Conservation (phyloP, 2,113 vertebrate species). For the Nicator chloris region DNA sequence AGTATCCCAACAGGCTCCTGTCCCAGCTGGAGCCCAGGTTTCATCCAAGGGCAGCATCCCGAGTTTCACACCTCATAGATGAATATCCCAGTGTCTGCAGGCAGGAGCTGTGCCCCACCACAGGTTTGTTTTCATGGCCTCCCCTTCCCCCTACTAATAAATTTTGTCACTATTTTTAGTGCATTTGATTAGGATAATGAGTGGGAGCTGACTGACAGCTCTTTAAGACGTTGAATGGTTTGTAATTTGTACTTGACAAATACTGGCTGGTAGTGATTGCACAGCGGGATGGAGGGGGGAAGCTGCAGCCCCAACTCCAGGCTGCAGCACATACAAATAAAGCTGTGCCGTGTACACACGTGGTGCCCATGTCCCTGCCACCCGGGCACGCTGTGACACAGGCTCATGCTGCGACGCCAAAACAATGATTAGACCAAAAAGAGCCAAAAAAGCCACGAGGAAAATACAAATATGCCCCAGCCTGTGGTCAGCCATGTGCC, state of each 20-base stretch:
- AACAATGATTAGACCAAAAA: neutral
- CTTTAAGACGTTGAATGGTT: constrained; percentile 28
- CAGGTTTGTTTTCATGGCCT: neutral
- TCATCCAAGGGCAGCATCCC: neutral
- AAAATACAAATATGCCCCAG: neutral
- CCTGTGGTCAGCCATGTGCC: fast-evolving
- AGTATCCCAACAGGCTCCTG: neutral
- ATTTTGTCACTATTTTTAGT: constrained; percentile 54
- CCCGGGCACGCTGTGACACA: neutral
- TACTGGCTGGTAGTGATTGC: constrained; percentile 43
- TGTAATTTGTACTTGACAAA: constrained; percentile 57
- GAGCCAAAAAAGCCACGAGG: neutral
- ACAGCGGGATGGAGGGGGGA: constrained; percentile 21
- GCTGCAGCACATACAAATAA: constrained; percentile 56
- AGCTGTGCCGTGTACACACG: neutral
- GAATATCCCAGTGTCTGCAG: neutral
- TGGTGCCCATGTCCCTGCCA: neutral
- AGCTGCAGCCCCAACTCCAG: constrained; percentile 34
- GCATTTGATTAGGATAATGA: constrained; percentile 61
- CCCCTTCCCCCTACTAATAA: neutral
- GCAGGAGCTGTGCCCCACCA: neutral
- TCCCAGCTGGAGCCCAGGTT: neutral
- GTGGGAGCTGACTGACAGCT: constrained; percentile 53
- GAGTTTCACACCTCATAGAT: neutral
- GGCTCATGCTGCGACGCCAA: neutral